A percentile compares a stretch with the other conserved stretches of the same genome.
These are phyloP conservation scores for Aricia agestis DNA, from an alignment of 1,140 invertebrate genomes.

Conservation along the genomic window DNA sequence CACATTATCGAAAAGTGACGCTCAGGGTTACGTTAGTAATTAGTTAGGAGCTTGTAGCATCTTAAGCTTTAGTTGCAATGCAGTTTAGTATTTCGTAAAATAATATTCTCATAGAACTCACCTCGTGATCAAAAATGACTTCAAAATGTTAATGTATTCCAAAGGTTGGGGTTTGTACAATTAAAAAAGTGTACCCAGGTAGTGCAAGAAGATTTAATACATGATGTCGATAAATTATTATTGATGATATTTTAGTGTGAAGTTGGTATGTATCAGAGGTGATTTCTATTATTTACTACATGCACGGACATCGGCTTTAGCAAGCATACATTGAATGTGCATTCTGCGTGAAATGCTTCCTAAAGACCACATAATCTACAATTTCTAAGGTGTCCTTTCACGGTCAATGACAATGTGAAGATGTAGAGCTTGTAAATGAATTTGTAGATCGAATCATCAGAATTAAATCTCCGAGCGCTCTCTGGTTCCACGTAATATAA, in stretches of 20 bases:
- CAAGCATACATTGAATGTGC: slow-evolving; percentile 44
- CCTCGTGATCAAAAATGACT: slow-evolving; percentile 37
- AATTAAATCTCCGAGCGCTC: slow-evolving; percentile 59
- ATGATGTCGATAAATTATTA: slow-evolving; percentile 54
- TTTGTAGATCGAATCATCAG: slow-evolving; percentile 47
- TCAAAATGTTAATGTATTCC: slow-evolving; percentile 13
- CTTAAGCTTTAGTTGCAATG: slow-evolving; percentile 37
- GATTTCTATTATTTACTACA: slow-evolving; percentile 57
- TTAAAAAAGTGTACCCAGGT: slow-evolving; percentile 59
- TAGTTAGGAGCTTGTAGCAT: slow-evolving; percentile 35
- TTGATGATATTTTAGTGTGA: slow-evolving; percentile 55
- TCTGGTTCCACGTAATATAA: slow-evolving; percentile 48
- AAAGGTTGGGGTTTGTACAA: slow-evolving; percentile 32
- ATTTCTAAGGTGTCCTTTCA: background rate
- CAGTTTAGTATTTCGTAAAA: slow-evolving; percentile 16
- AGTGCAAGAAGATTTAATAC: slow-evolving; percentile 68
- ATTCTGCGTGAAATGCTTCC: background rate
- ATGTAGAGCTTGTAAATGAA: slow-evolving; percentile 31
- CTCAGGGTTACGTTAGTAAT: slow-evolving; percentile 16
- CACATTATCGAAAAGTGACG: slow-evolving; percentile 14
- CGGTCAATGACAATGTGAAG: background rate
- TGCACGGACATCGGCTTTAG: slow-evolving; percentile 51
- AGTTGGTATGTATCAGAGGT: slow-evolving; percentile 59
- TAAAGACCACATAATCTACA: background rate
- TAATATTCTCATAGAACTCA: slow-evolving; percentile 57